phyloP scores from a whole-genome alignment of 2,888 invertebrate species.

The Lymantria monacha region DNA sequence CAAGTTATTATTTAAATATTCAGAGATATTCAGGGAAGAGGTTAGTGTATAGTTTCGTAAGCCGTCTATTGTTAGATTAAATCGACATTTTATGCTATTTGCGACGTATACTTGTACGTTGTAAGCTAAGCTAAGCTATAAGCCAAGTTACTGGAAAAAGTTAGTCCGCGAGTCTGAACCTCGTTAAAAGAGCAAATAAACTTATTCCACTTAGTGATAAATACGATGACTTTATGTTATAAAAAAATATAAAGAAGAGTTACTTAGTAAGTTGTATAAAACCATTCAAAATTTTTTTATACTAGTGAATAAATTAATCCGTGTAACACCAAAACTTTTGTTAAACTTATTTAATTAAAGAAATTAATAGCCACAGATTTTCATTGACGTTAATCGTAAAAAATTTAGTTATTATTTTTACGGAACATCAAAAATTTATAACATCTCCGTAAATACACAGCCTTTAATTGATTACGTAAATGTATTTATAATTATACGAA shows the following conservation, averaged over 20 bases:
- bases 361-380: too few species aligned
- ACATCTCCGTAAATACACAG: neutral
- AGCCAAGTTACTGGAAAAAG: neutral
- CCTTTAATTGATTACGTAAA: constrained; percentile 35
- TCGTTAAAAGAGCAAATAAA: neutral
- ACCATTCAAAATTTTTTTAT: too few species aligned
- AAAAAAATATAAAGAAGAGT: too few species aligned
- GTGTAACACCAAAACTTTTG: too few species aligned
- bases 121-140: too few species aligned
- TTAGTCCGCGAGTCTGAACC: neutral
- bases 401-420: too few species aligned
- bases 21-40: constrained; percentile 23
- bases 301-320: too few species aligned
- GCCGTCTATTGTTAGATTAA: neutral
- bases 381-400: too few species aligned
- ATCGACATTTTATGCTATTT: neutral
- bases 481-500: constrained; percentile 25
- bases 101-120: neutral
- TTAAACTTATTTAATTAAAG: too few species aligned
- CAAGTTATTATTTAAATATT: neutral
- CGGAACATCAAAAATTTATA: too few species aligned
- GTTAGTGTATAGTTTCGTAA: constrained; percentile 11
- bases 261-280: too few species aligned
- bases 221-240: too few species aligned
- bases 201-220: neutral